phyloP scores from a whole-genome alignment of 2,888 invertebrate species.

The Priapulus caudatus region DNA sequence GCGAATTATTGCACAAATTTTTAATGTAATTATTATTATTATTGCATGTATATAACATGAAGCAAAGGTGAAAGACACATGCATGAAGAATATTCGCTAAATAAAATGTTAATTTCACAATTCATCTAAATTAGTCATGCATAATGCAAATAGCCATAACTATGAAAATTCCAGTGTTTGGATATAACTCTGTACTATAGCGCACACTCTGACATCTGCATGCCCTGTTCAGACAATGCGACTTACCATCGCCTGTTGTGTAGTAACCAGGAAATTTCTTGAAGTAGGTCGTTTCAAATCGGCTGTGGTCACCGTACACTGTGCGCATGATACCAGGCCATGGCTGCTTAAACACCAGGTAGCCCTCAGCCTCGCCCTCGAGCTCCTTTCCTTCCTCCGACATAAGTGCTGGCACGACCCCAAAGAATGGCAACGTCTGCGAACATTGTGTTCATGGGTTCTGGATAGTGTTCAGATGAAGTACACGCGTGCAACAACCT shows the following conservation, averaged over 20 bases:
- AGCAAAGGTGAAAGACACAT: background rate
- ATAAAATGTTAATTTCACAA: no score
- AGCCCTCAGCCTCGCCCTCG: slow-evolving; percentile 81
- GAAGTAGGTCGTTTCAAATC: slow-evolving; percentile 84
- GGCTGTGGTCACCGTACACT: slow-evolving; percentile 69
- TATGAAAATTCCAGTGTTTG: background rate
- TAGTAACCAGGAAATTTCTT: slow-evolving; percentile 91
- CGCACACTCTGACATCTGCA: no score
- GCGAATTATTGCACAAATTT: no score
- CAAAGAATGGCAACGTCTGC: slow-evolving; percentile 92
- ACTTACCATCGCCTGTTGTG: slow-evolving; percentile 89
- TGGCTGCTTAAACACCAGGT: slow-evolving; percentile 79
- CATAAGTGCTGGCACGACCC: slow-evolving; percentile 73
- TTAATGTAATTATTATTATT: no score
- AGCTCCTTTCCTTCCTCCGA: slow-evolving; percentile 75
- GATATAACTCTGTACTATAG: background rate
- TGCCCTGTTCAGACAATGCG: no score
- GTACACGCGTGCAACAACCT: no score
- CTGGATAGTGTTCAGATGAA: no score
- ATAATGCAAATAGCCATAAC: background rate
- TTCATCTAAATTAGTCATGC: no score
- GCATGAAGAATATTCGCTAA: no score
- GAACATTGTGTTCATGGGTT: no score
- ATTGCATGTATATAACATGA: no score
- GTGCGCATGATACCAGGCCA: slow-evolving; percentile 99